phyloP scores from a whole-genome alignment of 2,797 vertebrate genomes.

The Syndactyla subalaris region DNA sequence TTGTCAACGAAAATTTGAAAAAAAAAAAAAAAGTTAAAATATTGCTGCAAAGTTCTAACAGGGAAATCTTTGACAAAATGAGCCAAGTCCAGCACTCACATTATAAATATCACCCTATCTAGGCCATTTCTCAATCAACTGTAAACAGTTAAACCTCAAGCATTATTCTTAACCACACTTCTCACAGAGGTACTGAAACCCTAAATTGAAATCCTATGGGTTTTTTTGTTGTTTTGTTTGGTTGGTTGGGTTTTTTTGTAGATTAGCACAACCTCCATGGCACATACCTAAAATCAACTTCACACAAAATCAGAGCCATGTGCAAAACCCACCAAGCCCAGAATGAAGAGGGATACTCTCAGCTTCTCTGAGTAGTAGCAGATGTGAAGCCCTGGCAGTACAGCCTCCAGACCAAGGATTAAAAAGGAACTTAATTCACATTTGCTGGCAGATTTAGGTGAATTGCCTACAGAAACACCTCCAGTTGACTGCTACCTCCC shows the following conservation, averaged over 20 bases:
- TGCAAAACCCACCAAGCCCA: neutral
- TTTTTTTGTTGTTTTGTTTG: too few relatives aligned
- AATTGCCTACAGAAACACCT: neutral
- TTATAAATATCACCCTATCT: neutral
- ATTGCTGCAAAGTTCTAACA: neutral
- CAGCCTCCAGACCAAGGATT: neutral
- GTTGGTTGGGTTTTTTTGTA: neutral
- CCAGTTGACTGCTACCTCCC: neutral
- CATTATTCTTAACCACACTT: neutral
- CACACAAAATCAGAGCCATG: neutral
- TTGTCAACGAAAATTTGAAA: neutral
- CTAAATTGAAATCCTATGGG: neutral
- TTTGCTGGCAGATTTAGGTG: constrained; percentile 21
- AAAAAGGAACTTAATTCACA: constrained; percentile 5
- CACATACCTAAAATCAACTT: neutral
- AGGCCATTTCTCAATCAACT: neutral
- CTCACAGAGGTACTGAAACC: neutral
- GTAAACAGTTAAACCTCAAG: neutral
- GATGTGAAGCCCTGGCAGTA: constrained; percentile 1
- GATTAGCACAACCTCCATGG: neutral
- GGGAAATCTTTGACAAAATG: neutral
- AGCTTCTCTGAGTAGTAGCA: constrained; percentile 22
- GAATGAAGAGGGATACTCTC: neutral
- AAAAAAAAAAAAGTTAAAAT: neutral
- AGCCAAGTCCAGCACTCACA: neutral